These are phyloP conservation scores for Mirounga angustirostris DNA, from an alignment of 2,113 vertebrate genomes.

Conservation along the genomic window DNA sequence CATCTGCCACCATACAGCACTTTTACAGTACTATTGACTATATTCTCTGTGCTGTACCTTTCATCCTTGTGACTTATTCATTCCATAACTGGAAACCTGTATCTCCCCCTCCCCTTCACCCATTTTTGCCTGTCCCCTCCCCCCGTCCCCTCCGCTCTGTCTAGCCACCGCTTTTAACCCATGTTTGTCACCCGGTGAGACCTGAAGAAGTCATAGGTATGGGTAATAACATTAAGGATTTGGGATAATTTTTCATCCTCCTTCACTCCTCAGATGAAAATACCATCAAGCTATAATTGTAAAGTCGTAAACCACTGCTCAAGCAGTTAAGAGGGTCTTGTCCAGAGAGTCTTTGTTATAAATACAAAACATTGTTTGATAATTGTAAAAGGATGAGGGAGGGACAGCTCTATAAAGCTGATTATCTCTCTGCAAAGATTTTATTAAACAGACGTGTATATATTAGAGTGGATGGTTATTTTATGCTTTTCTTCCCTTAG, in stretches of 20 bases:
- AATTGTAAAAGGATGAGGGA: background rate
- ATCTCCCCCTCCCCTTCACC: background rate
- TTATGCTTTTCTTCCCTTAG: conserved; percentile 77
- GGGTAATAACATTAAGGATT: background rate
- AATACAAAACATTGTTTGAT: background rate
- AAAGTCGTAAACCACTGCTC: background rate
- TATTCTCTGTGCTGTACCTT: background rate
- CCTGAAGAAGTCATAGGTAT: background rate
- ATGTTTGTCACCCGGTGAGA: background rate
- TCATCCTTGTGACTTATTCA: background rate
- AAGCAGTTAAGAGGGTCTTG: background rate
- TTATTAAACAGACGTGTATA: background rate
- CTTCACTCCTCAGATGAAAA: background rate
- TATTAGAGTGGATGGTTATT: background rate
- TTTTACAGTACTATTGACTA: background rate
- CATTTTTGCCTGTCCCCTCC: background rate
- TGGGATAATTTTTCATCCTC: background rate
- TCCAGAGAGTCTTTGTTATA: background rate
- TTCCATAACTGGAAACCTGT: background rate
- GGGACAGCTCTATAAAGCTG: background rate
- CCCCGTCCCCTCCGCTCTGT: background rate
- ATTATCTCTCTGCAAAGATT: background rate
- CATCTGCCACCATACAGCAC: background rate
- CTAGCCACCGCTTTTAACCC: background rate
- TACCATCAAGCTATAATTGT: background rate